Conservation (phyloP, 2,797 vertebrate genomes). For the Pelodytes ibericus region DNA sequence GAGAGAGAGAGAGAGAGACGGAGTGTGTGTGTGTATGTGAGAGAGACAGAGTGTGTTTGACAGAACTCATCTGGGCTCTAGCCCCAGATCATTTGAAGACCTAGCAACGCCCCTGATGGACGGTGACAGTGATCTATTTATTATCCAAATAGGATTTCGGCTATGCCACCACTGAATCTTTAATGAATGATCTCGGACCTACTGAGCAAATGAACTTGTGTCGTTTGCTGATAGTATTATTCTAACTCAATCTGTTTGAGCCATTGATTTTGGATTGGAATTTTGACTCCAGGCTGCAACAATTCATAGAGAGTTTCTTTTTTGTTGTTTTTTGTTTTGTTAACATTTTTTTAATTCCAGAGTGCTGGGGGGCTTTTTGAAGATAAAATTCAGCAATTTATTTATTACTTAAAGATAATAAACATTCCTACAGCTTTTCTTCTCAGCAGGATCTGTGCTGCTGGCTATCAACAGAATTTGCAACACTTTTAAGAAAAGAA, state of each 20-base stretch:
- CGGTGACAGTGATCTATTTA: constrained; percentile 38
- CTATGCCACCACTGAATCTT: constrained; percentile 16
- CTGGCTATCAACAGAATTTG: constrained; percentile 13
- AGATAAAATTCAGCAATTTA: constrained; percentile 52
- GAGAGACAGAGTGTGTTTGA: too few relatives aligned
- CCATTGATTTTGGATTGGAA: constrained; percentile 26
- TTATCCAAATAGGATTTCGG: constrained; percentile 34
- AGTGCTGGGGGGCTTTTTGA: constrained; percentile 16
- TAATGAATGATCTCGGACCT: constrained; percentile 43
- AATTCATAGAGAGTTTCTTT: constrained; percentile 15
- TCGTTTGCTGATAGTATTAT: constrained; percentile 40
- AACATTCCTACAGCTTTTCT: constrained; percentile 28
- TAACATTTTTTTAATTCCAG: too few relatives aligned
- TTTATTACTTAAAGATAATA: constrained; percentile 44
- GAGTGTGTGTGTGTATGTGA: too few relatives aligned
- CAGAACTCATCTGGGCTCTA: too few relatives aligned
- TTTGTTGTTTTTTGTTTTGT: background rate
- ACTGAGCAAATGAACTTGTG: constrained; percentile 43
- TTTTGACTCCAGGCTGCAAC: constrained; percentile 36
- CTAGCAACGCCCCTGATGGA: too few relatives aligned
- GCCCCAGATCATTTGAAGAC: too few relatives aligned
- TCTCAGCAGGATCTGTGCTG: constrained; percentile 28
- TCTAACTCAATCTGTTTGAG: constrained; percentile 37
- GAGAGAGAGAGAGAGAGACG: too few relatives aligned
- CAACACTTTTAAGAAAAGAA: too few relatives aligned